Evolutionary conservation across 2,888 invertebrate species (phyloP).

Genomic region (Acrobasis repandana): DNA sequence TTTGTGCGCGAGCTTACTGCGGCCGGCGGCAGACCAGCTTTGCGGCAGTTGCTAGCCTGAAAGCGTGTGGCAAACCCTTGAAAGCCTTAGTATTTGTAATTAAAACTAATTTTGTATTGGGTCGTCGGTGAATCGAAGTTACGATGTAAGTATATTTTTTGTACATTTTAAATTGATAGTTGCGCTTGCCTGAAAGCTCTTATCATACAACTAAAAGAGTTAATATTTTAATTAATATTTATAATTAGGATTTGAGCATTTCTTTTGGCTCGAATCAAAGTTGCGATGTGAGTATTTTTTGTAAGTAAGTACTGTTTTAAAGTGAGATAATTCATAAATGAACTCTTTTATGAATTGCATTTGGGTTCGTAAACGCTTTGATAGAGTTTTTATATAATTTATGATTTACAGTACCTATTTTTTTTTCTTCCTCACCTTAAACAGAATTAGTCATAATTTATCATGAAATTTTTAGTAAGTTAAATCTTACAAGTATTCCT

Average conservation of each 20-base stretch:
- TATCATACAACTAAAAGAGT: too few relatives aligned
- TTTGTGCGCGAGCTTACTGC: conserved; percentile 70
- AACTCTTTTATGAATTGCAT: background rate
- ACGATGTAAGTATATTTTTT: conserved; percentile 29
- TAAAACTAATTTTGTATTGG: conserved; percentile 5
- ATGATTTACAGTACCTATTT: too few relatives aligned
- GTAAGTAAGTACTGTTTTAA: background rate
- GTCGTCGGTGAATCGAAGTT: background rate
- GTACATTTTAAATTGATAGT: too few relatives aligned
- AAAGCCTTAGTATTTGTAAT: conserved; percentile 22
- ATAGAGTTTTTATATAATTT: too few relatives aligned
- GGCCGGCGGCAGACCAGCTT: conserved; percentile 66
- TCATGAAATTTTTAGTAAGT: too few relatives aligned
- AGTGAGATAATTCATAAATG: background rate
- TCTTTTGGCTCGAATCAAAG: background rate
- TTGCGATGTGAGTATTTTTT: background rate
- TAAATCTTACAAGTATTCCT: too few relatives aligned
- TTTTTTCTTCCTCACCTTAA: too few relatives aligned
- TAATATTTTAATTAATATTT: too few relatives aligned
- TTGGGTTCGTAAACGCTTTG: too few relatives aligned
- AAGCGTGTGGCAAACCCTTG: conserved; percentile 36
- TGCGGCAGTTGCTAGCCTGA: conserved; percentile 65
- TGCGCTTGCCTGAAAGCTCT: too few relatives aligned
- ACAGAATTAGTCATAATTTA: too few relatives aligned
- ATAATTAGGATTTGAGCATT: too few relatives aligned